A percentile compares a stretch with the other conserved stretches of the same genome.
phyloP scores from a whole-genome alignment of 2,113 vertebrate genomes.

The Oncorhynchus keta region DNA sequence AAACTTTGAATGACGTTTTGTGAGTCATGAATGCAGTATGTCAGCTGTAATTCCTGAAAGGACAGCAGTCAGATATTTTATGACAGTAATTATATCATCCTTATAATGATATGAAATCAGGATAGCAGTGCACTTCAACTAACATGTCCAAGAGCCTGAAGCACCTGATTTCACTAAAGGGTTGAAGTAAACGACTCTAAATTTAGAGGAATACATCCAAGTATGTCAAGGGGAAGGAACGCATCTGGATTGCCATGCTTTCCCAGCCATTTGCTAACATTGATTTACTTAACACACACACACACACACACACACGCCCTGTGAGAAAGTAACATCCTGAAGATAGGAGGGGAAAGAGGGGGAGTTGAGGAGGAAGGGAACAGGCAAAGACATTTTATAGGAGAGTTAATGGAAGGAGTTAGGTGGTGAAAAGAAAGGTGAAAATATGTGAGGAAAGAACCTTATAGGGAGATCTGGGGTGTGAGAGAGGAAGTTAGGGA shows the following conservation, averaged over 20 bases:
- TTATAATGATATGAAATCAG: neutral
- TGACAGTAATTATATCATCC: neutral
- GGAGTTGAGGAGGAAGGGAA: neutral
- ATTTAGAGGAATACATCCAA: neutral
- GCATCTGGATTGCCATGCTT: neutral
- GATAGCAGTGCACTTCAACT: neutral
- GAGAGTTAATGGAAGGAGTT: neutral
- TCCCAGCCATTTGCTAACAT: constrained; percentile 31
- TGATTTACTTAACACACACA: neutral
- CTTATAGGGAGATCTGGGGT: too few relatives aligned
- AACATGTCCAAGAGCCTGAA: neutral
- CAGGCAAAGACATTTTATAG: neutral
- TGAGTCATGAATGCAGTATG: neutral
- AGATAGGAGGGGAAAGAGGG: neutral
- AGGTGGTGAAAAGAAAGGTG: neutral
- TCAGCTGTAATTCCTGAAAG: neutral
- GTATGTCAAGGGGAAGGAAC: constrained; percentile 10
- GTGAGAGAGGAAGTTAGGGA: neutral
- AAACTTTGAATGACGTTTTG: neutral
- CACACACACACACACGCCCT: neutral
- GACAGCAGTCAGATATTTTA: neutral
- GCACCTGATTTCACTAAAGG: neutral
- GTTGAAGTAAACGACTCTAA: neutral
- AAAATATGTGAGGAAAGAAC: too few relatives aligned
- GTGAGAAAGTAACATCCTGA: neutral